A percentile compares a stretch with the other conserved stretches of the same genome.
Evolutionary conservation across 2,888 invertebrate genomes (phyloP).

Genomic region (Apamea anceps): DNA sequence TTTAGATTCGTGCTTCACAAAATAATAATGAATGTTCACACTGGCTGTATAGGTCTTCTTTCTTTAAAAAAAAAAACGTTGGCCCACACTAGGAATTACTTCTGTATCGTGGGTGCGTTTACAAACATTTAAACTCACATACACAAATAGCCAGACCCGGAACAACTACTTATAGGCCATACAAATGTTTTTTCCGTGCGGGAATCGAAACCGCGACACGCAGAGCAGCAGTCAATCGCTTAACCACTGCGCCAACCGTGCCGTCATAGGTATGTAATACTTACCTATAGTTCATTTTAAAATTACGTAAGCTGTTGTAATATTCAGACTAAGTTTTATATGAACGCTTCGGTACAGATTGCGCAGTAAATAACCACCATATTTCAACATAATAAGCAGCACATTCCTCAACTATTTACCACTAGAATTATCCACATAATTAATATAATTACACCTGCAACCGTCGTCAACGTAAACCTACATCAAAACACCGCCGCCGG

Average conservation of each 20-base stretch:
- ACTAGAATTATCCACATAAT: constrained; percentile 46
- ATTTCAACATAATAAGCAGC: constrained; percentile 7
- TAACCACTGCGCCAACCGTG: too few species aligned
- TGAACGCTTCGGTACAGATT: constrained; percentile 20
- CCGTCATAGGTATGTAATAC: not conserved
- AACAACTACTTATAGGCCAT: too few species aligned
- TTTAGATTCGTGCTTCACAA: not conserved
- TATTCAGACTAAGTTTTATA: not conserved
- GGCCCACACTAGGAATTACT: too few species aligned
- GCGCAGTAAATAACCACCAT: not conserved
- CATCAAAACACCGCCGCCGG: constrained; percentile 49
- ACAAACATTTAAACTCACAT: too few species aligned
- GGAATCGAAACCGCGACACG: too few species aligned
- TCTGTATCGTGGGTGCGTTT: too few species aligned
- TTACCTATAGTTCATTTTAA: not conserved
- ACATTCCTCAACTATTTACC: constrained; percentile 35
- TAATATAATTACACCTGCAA: constrained; percentile 62
- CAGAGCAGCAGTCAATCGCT: too few species aligned
- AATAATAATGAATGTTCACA: not conserved
- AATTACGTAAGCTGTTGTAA: not conserved
- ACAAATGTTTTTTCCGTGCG: too few species aligned
- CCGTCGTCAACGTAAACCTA: constrained; percentile 60
- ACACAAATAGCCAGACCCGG: too few species aligned
- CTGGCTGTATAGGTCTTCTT: not conserved
- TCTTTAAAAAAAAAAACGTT: too few species aligned